Percentiles rank a stretch among this genome's conserved stretches.
Conservation (phyloP, 2,888 invertebrate genomes). For the Ischnura elegans region DNA sequence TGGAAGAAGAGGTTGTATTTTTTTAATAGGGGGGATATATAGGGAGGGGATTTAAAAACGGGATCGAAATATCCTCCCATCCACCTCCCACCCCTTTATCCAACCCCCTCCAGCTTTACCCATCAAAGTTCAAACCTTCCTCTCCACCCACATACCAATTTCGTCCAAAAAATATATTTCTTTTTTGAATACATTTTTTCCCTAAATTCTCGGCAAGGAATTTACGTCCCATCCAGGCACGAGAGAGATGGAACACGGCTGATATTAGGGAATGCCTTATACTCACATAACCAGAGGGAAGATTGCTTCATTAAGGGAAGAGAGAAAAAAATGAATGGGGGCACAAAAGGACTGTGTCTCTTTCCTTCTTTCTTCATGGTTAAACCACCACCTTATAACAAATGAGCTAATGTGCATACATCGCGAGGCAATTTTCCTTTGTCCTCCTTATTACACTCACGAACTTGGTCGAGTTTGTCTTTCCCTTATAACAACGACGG, state of each 20-base stretch:
- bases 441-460: neutral
- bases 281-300: slow-evolving; percentile 24
- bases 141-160: neutral
- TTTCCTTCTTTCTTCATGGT: neutral
- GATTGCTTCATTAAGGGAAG: slow-evolving; percentile 27
- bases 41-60: neutral
- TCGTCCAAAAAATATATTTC: neutral
- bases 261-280: neutral
- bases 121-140: neutral
- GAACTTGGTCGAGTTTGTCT: neutral
- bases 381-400: slow-evolving; percentile 4
- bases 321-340: slow-evolving; percentile 9
- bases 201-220: neutral
- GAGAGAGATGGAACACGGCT: slow-evolving; percentile 21
- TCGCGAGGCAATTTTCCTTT: neutral
- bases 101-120: neutral
- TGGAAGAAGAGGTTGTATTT: neutral
- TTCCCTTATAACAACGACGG: neutral
- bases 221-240: neutral
- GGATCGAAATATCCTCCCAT: neutral
- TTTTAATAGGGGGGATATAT: neutral
- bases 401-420: slow-evolving; percentile 20
- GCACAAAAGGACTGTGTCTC: neutral
- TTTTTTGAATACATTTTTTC: neutral
- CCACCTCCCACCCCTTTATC: neutral